Conservation (phyloP, 2,797 vertebrate species). For the Scyliorhinus canicula region DNA sequence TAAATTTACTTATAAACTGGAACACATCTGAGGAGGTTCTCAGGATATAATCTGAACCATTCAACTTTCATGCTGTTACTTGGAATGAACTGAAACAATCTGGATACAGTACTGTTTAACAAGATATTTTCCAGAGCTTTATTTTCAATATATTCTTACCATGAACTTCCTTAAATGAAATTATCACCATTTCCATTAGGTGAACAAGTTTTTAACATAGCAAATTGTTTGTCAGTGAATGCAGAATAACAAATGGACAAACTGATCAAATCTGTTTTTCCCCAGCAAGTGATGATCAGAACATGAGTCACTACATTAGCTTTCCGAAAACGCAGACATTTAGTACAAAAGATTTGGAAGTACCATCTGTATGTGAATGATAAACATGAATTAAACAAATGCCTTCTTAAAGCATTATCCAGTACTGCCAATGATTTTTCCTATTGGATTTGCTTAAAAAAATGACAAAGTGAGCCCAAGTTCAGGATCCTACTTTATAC, state of each 20-base stretch:
- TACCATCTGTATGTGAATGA: not conserved
- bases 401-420: not conserved
- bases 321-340: not conserved
- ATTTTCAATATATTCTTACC: slow-evolving; percentile 10
- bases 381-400: not conserved
- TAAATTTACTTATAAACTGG: not conserved
- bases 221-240: not conserved
- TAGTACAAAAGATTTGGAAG: not conserved
- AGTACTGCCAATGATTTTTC: not conserved
- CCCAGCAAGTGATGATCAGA: not conserved
- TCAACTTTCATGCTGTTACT: not conserved
- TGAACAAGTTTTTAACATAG: not conserved
- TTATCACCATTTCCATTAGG: not conserved
- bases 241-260: not conserved
- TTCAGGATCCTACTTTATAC: not conserved
- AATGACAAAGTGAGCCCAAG: not conserved
- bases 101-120: not conserved
- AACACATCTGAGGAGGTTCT: not conserved
- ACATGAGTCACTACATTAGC: not conserved
- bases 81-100: not conserved
- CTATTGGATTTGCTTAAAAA: not conserved
- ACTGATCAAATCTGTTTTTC: too few species aligned
- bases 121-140: not conserved
- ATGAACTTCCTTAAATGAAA: not conserved
- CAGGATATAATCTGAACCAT: not conserved